These are phyloP conservation scores for Heliothis peltigera DNA, from an alignment of 2,888 invertebrate species.

Conservation along the genomic window DNA sequence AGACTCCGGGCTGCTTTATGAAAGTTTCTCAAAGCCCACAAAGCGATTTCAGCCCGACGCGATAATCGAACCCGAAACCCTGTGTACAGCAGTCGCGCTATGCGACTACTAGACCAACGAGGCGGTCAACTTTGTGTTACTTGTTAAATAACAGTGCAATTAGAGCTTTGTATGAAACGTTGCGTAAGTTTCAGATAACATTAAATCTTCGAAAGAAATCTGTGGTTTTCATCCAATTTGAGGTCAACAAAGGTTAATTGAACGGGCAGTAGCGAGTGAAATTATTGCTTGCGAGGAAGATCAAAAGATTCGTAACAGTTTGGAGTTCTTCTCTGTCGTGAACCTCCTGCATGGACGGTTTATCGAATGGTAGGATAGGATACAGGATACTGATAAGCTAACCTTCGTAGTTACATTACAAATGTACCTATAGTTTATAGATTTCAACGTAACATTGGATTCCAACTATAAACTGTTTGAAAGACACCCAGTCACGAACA, in stretches of 20 bases:
- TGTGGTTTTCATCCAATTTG: constrained; percentile 40
- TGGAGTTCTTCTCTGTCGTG: constrained; percentile 15
- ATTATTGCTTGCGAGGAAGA: constrained; percentile 40
- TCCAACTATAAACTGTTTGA: constrained; percentile 7
- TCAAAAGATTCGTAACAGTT: constrained; percentile 43
- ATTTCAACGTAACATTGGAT: constrained; percentile 5
- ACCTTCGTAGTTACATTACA: not conserved
- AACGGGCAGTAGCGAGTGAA: constrained; percentile 39
- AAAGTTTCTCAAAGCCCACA: no score
- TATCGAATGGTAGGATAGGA: constrained; percentile 1
- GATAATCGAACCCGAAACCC: no score
- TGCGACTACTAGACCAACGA: no score
- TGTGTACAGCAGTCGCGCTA: no score
- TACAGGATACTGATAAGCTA: constrained; percentile 2
- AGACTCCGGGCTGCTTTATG: no score
- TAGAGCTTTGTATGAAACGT: constrained; percentile 32
- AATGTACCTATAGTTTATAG: constrained; percentile 1
- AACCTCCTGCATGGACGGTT: not conserved
- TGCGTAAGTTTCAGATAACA: constrained; percentile 42
- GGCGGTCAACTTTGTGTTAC: no score
- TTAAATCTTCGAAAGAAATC: constrained; percentile 49
- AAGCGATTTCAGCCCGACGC: no score
- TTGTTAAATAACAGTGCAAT: constrained; percentile 44
- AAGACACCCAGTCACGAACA: constrained; percentile 1
- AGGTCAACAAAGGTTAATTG: constrained; percentile 54